Evolutionary conservation across 2,797 vertebrate genomes (phyloP).

Genomic region (Typhlichthys subterraneus): DNA sequence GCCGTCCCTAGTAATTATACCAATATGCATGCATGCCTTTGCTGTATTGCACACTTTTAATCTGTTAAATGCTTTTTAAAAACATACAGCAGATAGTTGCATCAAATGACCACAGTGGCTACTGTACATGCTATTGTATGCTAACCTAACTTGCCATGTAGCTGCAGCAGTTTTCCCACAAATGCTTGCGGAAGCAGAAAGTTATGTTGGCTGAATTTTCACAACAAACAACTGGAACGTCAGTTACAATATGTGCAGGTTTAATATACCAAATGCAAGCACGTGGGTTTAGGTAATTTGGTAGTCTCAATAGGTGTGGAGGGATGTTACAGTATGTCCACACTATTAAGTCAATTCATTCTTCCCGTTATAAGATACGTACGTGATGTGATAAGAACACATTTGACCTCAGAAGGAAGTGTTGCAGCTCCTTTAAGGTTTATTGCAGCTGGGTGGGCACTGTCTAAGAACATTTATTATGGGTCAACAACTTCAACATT

Average conservation of each 20-base stretch:
- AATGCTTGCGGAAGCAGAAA: too few relatives aligned
- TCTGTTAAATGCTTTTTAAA: too few relatives aligned
- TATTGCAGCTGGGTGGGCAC: slow-evolving; percentile 6
- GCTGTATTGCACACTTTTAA: too few relatives aligned
- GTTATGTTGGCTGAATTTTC: neutral
- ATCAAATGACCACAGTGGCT: too few relatives aligned
- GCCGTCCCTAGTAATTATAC: too few relatives aligned
- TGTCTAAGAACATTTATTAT: neutral
- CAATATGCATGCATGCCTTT: too few relatives aligned
- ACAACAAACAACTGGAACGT: neutral
- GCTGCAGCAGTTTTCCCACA: too few relatives aligned
- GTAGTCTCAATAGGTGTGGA: neutral
- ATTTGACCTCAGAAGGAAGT: slow-evolving; percentile 4
- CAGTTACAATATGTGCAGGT: neutral
- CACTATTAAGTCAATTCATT: neutral
- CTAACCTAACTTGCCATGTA: too few relatives aligned
- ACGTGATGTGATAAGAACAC: neutral
- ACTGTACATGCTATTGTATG: too few relatives aligned
- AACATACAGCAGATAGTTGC: too few relatives aligned
- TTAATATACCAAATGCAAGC: neutral
- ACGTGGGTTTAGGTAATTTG: neutral
- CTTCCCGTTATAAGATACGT: neutral
- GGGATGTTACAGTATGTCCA: neutral
- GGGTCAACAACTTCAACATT: slow-evolving; percentile 15
- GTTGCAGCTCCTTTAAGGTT: neutral